phyloP scores from a whole-genome alignment of 2,888 invertebrate species.

The Hedya salicella region DNA sequence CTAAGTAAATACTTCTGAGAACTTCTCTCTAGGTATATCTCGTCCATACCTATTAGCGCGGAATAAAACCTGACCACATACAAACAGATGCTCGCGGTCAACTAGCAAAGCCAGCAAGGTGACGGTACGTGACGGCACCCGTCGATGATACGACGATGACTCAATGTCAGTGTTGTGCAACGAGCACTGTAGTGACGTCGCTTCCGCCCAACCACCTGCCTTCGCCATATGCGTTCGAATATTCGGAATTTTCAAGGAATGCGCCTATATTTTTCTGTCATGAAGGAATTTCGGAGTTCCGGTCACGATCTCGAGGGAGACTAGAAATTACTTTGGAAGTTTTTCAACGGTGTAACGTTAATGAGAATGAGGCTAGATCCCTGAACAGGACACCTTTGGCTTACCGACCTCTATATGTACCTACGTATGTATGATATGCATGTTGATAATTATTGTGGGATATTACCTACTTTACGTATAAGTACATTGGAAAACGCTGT shows the following conservation, averaged over 20 bases:
- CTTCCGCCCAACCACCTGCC: slow-evolving; percentile 37
- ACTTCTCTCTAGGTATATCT: too few species aligned
- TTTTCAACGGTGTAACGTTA: slow-evolving; percentile 12
- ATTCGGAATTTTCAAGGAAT: slow-evolving; percentile 22
- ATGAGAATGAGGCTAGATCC: background rate
- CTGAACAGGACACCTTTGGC: too few species aligned
- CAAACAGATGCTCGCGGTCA: background rate
- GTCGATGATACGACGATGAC: background rate
- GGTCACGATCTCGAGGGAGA: slow-evolving; percentile 14
- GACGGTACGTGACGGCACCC: slow-evolving; percentile 3
- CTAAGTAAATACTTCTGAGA: too few species aligned
- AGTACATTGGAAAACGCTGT: too few species aligned
- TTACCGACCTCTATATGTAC: too few species aligned
- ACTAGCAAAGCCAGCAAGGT: background rate
- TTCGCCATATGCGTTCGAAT: slow-evolving; percentile 35
- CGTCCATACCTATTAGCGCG: too few species aligned
- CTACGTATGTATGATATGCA: too few species aligned
- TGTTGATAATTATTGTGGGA: too few species aligned
- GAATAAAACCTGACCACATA: background rate
- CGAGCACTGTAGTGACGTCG: background rate
- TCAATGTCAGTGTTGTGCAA: slow-evolving; percentile 4
- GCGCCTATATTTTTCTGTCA: slow-evolving; percentile 31
- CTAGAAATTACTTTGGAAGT: slow-evolving; percentile 14
- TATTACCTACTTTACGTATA: too few species aligned
- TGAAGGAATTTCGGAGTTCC: slow-evolving; percentile 37